Conservation (phyloP, 2,888 invertebrate species). For the Lordiphosa fenestrarum region DNA sequence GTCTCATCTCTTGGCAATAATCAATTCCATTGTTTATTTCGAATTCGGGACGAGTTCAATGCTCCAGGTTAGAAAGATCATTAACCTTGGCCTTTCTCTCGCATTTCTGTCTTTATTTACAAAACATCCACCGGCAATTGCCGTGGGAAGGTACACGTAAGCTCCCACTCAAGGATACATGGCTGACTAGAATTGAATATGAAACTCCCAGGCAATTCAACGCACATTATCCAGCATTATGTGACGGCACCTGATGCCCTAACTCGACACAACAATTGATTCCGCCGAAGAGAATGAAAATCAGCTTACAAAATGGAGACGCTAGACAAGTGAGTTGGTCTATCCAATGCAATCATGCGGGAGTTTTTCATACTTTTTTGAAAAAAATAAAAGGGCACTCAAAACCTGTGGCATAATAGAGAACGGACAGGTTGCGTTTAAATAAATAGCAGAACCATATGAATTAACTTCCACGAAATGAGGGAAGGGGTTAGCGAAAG, state of each 20-base stretch:
- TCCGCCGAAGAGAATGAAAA: constrained; percentile 28
- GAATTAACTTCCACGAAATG: constrained; percentile 67
- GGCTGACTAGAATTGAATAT: constrained; percentile 68
- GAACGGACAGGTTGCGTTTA: constrained; percentile 18
- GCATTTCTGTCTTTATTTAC: constrained; percentile 2
- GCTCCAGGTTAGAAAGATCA: constrained; percentile 38
- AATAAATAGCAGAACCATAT: constrained; percentile 50
- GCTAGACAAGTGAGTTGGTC: constrained; percentile 41
- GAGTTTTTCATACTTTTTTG: constrained; percentile 39
- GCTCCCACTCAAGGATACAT: constrained; percentile 59
- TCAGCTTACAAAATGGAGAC: constrained; percentile 20
- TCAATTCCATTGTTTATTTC: neutral
- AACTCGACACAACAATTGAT: constrained; percentile 53
- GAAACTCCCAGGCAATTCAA: constrained; percentile 39
- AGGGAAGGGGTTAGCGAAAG: constrained; percentile 29
- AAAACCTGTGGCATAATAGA: constrained; percentile 9
- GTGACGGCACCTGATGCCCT: constrained; percentile 61
- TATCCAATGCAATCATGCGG: constrained; percentile 49
- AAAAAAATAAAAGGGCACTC: constrained; percentile 8
- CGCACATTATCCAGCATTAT: constrained; percentile 44
- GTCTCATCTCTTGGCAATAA: no score
- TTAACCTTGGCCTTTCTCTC: constrained; percentile 51
- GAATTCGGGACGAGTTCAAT: constrained; percentile 39
- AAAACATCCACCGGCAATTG: constrained; percentile 25
- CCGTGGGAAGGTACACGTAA: constrained; percentile 54